phyloP scores from a whole-genome alignment of 2,888 invertebrate genomes.

The Coenonympha arcania region DNA sequence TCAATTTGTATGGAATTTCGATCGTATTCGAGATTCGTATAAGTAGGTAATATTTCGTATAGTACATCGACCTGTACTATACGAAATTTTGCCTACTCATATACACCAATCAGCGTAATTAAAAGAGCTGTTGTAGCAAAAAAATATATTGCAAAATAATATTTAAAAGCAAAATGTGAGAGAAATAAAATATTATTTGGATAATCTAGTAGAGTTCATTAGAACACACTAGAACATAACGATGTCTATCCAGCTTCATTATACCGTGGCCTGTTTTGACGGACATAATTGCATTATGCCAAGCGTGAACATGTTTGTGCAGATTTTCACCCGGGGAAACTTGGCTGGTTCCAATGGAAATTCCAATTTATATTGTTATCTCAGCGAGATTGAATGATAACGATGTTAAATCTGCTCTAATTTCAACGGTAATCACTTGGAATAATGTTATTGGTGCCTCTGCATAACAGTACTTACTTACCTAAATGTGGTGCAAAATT shows the following conservation, averaged over 20 bases:
- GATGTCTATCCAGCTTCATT: constrained; percentile 1
- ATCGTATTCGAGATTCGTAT: too few species aligned
- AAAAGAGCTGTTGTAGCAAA: neutral
- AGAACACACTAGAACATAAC: constrained; percentile 1
- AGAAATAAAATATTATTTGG: neutral
- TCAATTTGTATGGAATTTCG: too few species aligned
- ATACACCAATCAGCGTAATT: too few species aligned
- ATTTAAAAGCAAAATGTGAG: neutral
- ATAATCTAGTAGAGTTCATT: neutral
- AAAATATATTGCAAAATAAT: neutral
- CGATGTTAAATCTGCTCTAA: neutral
- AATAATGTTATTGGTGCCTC: too few species aligned
- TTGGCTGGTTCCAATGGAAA: neutral
- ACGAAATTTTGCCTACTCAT: too few species aligned
- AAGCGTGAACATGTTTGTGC: constrained; percentile 6
- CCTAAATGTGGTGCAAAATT: too few species aligned
- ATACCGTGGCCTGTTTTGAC: constrained; percentile 1
- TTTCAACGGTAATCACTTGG: too few species aligned
- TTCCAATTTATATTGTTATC: neutral
- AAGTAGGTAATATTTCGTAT: too few species aligned
- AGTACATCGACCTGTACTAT: too few species aligned
- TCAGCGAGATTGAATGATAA: neutral
- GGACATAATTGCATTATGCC: constrained; percentile 9
- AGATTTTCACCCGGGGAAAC: neutral
- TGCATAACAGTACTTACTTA: too few species aligned